A percentile compares a stretch with the other conserved stretches of the same genome.
Evolutionary conservation across 2,113 vertebrate genomes (phyloP).

Genomic region (Pristiophorus japonicus): DNA sequence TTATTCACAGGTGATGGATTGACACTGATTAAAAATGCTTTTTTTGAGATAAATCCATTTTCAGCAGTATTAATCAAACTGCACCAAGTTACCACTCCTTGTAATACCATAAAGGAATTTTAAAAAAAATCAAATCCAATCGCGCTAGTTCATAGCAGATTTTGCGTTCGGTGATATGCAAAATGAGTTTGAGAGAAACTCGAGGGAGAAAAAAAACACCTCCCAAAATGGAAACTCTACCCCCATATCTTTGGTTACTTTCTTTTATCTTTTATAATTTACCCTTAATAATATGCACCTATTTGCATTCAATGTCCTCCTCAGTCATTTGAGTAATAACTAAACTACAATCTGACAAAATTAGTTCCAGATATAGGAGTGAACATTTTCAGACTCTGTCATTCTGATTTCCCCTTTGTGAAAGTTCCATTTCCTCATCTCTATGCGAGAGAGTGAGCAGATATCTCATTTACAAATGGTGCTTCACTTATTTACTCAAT

Average conservation of each 20-base stretch:
- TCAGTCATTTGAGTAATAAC: not conserved
- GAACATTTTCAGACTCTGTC: too few relatives aligned
- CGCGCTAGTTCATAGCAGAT: not conserved
- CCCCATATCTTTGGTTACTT: too few relatives aligned
- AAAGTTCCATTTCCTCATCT: too few relatives aligned
- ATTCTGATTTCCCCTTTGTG: too few relatives aligned
- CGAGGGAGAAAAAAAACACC: not conserved
- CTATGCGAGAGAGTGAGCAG: too few relatives aligned
- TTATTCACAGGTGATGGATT: not conserved
- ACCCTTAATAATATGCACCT: not conserved
- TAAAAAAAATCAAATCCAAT: too few relatives aligned
- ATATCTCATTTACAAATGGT: too few relatives aligned
- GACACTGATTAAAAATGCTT: not conserved
- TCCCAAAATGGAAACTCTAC: too few relatives aligned
- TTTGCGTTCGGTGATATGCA: not conserved
- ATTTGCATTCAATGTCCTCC: not conserved
- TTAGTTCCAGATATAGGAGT: not conserved
- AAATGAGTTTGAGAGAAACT: not conserved
- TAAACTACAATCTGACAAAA: not conserved
- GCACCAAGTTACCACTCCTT: not conserved
- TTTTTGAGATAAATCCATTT: not conserved
- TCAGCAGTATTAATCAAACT: not conserved
- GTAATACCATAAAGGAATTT: too few relatives aligned
- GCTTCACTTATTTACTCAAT: too few relatives aligned
- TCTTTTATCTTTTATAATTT: too few relatives aligned